phyloP scores from a whole-genome alignment of 1,140 invertebrate genomes.

The Drosophila carrolli region DNA sequence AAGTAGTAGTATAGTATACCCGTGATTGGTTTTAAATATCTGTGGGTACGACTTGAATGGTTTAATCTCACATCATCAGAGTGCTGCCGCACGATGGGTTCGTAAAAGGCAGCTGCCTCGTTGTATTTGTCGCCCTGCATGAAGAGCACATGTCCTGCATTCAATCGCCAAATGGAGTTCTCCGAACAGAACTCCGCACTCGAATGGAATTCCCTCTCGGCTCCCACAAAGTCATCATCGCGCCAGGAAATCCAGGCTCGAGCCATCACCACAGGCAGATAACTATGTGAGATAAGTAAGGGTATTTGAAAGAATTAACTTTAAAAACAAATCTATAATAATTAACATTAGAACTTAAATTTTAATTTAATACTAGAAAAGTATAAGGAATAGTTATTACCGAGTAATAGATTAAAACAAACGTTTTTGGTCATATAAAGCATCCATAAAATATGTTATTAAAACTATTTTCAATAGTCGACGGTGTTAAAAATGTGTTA shows the following conservation, averaged over 20 bases:
- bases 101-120: conserved; percentile 99
- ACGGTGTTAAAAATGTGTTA: too few relatives aligned
- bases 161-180: conserved; percentile 97
- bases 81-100: conserved; percentile 98
- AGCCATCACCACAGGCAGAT: conserved; percentile 98
- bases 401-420: too few relatives aligned
- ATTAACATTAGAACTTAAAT: too few relatives aligned
- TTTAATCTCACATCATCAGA: conserved; percentile 92
- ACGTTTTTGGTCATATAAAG: too few relatives aligned
- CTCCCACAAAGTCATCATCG: conserved; percentile 96
- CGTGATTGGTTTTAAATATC: neutral
- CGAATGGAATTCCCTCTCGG: conserved; percentile 97
- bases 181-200: conserved; percentile 99
- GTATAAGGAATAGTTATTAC: too few relatives aligned
- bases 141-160: conserved; percentile 99
- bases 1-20: neutral
- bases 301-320: too few relatives aligned
- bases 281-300: conserved; percentile 81
- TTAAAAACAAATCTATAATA: too few relatives aligned
- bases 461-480: too few relatives aligned
- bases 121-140: conserved; percentile 99
- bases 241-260: conserved; percentile 99
- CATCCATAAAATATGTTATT: too few relatives aligned
- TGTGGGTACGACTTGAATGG: neutral
- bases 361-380: too few relatives aligned